Evolutionary conservation across 2,797 vertebrate genomes (phyloP).

Genomic region (Eulemur albifrons): DNA sequence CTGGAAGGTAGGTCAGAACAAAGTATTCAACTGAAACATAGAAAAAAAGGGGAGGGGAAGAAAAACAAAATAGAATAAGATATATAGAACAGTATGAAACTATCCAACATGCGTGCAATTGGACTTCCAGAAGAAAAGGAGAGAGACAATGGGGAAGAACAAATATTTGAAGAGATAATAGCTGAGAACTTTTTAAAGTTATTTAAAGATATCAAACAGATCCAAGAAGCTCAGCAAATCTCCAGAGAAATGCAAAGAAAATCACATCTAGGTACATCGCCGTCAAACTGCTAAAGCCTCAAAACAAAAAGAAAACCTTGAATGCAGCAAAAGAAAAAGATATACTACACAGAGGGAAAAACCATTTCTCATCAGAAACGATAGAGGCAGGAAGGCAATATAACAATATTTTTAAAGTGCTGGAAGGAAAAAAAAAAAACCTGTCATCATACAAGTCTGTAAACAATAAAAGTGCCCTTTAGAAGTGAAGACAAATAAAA

Average conservation of each 20-base stretch:
- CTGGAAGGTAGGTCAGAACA: background rate
- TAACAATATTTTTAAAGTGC: background rate
- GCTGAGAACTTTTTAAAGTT: background rate
- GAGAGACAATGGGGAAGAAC: background rate
- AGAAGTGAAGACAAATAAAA: background rate
- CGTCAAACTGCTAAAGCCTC: background rate
- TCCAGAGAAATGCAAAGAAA: background rate
- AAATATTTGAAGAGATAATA: background rate
- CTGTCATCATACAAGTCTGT: background rate
- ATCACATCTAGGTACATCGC: background rate
- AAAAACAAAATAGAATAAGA: background rate
- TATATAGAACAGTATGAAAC: background rate
- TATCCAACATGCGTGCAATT: background rate
- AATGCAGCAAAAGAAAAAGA: background rate
- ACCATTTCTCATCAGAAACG: background rate
- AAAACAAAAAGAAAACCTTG: background rate
- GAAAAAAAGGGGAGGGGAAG: background rate
- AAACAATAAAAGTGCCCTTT: background rate
- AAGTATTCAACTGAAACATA: background rate
- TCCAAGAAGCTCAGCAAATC: background rate
- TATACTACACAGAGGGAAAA: background rate
- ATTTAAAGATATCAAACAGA: background rate
- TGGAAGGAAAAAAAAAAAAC: background rate
- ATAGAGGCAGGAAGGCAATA: background rate
- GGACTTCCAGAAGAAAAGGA: background rate